A percentile compares a stretch with the other conserved stretches of the same genome.
These are phyloP conservation scores for Drosophila orosa DNA, from an alignment of 1,140 invertebrate genomes.

Conservation along the genomic window DNA sequence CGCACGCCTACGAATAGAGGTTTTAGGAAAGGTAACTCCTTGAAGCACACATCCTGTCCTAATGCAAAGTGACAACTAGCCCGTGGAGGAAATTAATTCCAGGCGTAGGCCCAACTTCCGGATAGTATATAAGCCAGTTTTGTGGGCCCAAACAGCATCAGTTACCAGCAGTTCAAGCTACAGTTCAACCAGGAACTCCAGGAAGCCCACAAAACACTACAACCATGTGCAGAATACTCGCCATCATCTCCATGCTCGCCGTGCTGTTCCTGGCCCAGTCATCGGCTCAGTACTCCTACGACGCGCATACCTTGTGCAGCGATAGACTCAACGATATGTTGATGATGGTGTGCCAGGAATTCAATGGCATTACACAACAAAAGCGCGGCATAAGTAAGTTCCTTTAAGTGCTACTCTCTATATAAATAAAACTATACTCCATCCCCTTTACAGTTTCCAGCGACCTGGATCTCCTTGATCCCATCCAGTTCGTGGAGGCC, in stretches of 20 bases:
- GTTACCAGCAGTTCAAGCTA: constrained; percentile 3
- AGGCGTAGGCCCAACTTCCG: neutral
- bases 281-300: constrained; percentile 6
- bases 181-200: neutral
- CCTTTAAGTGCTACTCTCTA: no score
- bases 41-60: constrained; percentile 6
- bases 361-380: neutral
- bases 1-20: neutral
- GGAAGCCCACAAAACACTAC: neutral
- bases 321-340: constrained; percentile 7
- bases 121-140: neutral
- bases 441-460: neutral
- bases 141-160: neutral
- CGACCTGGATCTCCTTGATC: constrained; percentile 4
- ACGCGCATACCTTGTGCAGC: neutral
- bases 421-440: no score
- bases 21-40: neutral
- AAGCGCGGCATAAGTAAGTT: constrained; percentile 5
- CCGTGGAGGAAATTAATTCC: neutral
- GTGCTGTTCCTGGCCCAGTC: constrained; percentile 4
- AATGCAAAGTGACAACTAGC: constrained; percentile 8
- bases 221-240: constrained; percentile 2
- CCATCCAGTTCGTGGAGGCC: constrained; percentile 3
- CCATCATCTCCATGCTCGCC: constrained; percentile 6
- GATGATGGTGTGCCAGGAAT: constrained; percentile 5